Evolutionary conservation across 1,140 invertebrate species (phyloP).

Genomic region (Theocolax elegans): DNA sequence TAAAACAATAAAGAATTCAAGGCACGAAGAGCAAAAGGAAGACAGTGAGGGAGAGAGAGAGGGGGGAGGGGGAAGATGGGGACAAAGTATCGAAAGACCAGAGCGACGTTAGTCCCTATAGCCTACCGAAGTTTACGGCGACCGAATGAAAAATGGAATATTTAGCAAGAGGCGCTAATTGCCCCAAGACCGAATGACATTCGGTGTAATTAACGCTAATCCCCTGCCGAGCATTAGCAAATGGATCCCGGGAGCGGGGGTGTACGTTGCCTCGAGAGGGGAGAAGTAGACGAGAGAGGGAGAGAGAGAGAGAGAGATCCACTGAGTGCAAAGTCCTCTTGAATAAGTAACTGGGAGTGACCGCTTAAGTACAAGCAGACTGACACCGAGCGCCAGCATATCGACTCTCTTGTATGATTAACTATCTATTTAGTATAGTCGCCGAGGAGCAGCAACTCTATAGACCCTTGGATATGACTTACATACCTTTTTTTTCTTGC

Average conservation of each 20-base stretch:
- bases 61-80: background rate
- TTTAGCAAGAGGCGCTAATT: slow-evolving; percentile 33
- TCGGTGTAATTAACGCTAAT: slow-evolving; percentile 34
- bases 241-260: slow-evolving; percentile 31
- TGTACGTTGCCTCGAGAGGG: too few relatives aligned
- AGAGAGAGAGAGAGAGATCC: background rate
- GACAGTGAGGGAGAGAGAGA: background rate
- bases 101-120: too few relatives aligned
- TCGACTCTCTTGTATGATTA: slow-evolving; percentile 35
- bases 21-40: background rate
- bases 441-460: background rate
- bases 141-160: slow-evolving; percentile 34
- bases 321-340: slow-evolving; percentile 35
- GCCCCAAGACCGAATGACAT: slow-evolving; percentile 20
- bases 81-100: too few relatives aligned
- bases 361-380: slow-evolving; percentile 37
- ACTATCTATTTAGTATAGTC: slow-evolving; percentile 31
- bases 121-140: too few relatives aligned
- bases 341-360: slow-evolving; percentile 41
- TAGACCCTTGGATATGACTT: too few relatives aligned
- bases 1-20: slow-evolving; percentile 3
- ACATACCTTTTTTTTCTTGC: too few relatives aligned
- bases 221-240: slow-evolving; percentile 36
- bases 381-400: slow-evolving; percentile 19
- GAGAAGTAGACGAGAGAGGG: background rate